Evolutionary conservation across 23 tunicate species (phyloP).

Genomic region (Trididemnum nubilum): DNA sequence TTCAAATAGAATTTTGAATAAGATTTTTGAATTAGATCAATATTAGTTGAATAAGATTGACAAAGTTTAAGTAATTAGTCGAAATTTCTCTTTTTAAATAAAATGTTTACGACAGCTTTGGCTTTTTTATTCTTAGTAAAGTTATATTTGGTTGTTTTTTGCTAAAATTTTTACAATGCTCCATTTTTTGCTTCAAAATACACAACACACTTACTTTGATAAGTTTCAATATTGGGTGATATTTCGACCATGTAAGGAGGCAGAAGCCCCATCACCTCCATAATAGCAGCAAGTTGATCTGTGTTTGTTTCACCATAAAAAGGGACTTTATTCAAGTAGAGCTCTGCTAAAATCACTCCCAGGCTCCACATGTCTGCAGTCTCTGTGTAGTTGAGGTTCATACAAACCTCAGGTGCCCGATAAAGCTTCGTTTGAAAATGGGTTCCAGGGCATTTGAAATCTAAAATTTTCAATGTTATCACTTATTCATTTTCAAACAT

Average conservation of each 20-base stretch:
- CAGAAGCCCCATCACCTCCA: conserved; percentile 93
- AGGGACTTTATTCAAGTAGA: conserved; percentile 68
- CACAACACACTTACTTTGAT: conserved; percentile 58
- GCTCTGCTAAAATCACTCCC: conserved; percentile 89
- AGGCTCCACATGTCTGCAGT: conserved; percentile 95
- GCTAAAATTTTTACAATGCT: too few relatives aligned
- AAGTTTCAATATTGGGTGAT: conserved; percentile 70
- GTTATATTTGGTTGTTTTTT: too few relatives aligned
- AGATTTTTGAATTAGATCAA: too few relatives aligned
- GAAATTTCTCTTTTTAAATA: too few relatives aligned
- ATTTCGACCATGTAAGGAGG: conserved; percentile 84
- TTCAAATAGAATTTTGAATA: too few relatives aligned
- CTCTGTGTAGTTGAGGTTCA: conserved; percentile 64
- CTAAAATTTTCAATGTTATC: conserved; percentile 39
- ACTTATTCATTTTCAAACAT: not conserved
- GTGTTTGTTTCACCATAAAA: conserved; percentile 92
- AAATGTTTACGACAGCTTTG: too few relatives aligned
- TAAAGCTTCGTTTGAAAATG: conserved; percentile 95
- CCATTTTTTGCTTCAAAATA: not conserved
- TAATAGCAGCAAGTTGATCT: conserved; percentile 96
- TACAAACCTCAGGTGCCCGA: conserved; percentile 94
- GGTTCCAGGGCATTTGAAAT: conserved; percentile 73
- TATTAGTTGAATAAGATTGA: too few relatives aligned
- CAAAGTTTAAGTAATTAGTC: too few relatives aligned
- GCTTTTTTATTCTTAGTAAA: too few relatives aligned